Base-by-base conservation (phyloP, 1,140 invertebrate species). In the Aphelinus certus region DNA sequence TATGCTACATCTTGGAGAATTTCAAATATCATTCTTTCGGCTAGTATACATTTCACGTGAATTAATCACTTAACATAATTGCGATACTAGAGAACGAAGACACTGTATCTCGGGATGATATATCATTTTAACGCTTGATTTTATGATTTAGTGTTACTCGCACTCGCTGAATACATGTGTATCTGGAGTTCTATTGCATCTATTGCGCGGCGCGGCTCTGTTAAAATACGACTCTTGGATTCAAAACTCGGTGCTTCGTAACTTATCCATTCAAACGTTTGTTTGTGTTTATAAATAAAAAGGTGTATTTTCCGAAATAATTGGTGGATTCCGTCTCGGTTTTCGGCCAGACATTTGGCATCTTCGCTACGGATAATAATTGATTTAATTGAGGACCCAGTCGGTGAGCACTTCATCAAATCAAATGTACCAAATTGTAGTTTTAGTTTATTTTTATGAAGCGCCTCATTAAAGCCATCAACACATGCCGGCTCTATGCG, bases 301-400 rank as follows among this genome's bases (percentile, higher is more conserved):
- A 1, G 6, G 2, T 58, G 3, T 56, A 71, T 56, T 43, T 56
- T 72, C 56, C 10, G 58, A 64, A 72, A 56, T 64, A 64, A 63
- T 63, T 71, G 56, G n/a, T 9, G 4, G 47, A 71, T 55, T 56
- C 42, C 10, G 51, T 73, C 4, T 71, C 47, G 47, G 55, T 43
- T 64, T 64, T 56, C 46, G 65, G 56, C 60, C 26, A n/a, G 48
- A 65, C 1, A 60, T 5, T 66, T 73, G 63, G 62, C 47, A 66
- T 45, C 2, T 9, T 58, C 2, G 4, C 61, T 7, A 45, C 45
- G 3, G 42, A 49, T 51, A 66, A 66, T 66, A 65, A 63, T 71
- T 71, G 61, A 71, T 63, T 71, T 66, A 73, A 73, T 73, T 73
- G 71, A n/a, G 65, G 48, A 45, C n/a, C 49, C 5, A 49, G 4